These are phyloP conservation scores for Stichodactyla mertensii DNA, from an alignment of 64 coral and sea anemone genomes.

Conservation along the genomic window DNA sequence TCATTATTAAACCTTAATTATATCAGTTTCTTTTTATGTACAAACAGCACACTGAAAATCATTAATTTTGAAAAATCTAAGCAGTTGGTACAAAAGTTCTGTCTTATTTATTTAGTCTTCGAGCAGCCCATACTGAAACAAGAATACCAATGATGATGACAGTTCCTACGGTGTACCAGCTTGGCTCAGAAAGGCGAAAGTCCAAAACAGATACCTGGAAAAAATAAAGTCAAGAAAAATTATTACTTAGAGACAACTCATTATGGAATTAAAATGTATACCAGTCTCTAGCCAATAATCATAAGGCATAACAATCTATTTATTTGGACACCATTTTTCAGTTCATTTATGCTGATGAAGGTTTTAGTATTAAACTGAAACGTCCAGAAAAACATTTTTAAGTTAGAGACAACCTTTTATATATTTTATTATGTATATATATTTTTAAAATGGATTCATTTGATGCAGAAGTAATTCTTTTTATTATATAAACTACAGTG, in stretches of 20 bases:
- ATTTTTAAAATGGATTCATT: too few species aligned
- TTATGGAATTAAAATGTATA: too few species aligned
- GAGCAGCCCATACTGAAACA: constrained; percentile 49
- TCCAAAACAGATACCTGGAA: constrained; percentile 53
- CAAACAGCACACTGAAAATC: neutral
- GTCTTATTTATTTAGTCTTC: constrained; percentile 48
- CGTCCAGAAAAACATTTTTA: too few species aligned
- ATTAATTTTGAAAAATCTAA: constrained; percentile 8
- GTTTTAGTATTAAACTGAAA: too few species aligned
- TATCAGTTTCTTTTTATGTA: neutral
- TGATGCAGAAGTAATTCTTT: neutral
- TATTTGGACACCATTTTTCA: too few species aligned
- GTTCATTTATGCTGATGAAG: too few species aligned
- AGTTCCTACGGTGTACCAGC: constrained; percentile 83
- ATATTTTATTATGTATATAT: too few species aligned
- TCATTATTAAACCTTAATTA: neutral
- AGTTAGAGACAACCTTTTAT: too few species aligned
- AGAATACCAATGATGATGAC: constrained; percentile 59
- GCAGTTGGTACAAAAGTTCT: neutral
- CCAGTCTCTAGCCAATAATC: too few species aligned
- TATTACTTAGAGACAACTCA: too few species aligned
- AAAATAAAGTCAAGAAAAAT: neutral
- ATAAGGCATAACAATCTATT: too few species aligned
- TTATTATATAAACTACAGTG: too few species aligned
- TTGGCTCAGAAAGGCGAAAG: constrained; percentile 88